Evolutionary conservation across 2,113 vertebrate genomes (phyloP).

Genomic region (Motacilla alba): DNA sequence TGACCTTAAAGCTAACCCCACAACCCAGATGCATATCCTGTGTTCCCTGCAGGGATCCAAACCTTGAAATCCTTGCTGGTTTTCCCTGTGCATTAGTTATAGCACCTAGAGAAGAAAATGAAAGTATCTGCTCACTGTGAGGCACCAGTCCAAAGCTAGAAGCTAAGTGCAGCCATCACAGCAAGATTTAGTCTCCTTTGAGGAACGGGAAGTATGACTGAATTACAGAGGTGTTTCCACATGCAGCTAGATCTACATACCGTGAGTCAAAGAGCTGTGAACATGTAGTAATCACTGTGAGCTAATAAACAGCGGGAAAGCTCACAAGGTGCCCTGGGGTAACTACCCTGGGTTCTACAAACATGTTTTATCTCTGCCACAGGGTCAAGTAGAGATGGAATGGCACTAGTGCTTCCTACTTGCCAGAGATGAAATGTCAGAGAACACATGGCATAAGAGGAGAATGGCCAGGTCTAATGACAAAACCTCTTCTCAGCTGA

Average conservation of each 20-base stretch:
- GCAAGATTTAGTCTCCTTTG: background rate
- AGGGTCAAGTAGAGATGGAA: background rate
- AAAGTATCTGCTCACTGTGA: background rate
- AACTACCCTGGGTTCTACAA: background rate
- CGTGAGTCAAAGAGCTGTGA: background rate
- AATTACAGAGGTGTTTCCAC: background rate
- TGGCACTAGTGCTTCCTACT: background rate
- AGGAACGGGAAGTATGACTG: background rate
- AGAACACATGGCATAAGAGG: background rate
- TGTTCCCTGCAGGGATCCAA: background rate
- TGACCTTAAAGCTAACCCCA: background rate
- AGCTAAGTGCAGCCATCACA: background rate
- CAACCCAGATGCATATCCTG: constrained; percentile 4
- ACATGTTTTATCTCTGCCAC: background rate
- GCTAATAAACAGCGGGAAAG: background rate
- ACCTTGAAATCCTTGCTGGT: background rate
- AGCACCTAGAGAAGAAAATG: background rate
- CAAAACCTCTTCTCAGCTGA: background rate
- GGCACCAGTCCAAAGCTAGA: background rate
- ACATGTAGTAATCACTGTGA: background rate
- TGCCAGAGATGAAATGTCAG: background rate
- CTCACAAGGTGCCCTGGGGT: background rate
- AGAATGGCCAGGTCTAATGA: background rate
- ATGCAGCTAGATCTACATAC: background rate
- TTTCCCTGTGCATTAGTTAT: background rate